Conservation (phyloP, 2,113 vertebrate genomes). For the Lamprologus sp. region DNA sequence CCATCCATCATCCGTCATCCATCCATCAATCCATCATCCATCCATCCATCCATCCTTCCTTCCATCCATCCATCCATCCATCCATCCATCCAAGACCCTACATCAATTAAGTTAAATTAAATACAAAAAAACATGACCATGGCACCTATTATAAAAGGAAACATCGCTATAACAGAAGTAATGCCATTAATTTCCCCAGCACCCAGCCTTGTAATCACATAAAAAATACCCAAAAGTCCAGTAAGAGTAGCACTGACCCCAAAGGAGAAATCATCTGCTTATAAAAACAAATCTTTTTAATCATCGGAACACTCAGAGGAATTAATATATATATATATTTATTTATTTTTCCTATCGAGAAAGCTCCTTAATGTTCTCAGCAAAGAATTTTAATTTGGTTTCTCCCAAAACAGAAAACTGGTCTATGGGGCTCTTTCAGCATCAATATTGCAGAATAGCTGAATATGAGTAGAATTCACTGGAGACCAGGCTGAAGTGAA, state of each 20-base stretch:
- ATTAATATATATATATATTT: neutral
- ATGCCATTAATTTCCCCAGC: neutral
- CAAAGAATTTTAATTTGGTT: neutral
- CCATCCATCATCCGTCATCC: accelerated
- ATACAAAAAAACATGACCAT: neutral
- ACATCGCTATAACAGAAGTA: neutral
- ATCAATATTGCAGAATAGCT: neutral
- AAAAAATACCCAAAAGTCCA: neutral
- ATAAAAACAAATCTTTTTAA: neutral
- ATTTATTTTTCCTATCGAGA: neutral
- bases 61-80: neutral
- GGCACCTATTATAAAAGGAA: neutral
- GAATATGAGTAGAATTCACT: neutral
- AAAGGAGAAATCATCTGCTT: neutral
- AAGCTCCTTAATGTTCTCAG: neutral
- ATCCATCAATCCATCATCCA: neutral
- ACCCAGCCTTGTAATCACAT: neutral
- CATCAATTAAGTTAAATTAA: neutral
- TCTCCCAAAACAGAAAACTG: neutral
- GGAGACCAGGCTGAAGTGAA: neutral
- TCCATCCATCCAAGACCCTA: neutral
- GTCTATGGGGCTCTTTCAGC: neutral
- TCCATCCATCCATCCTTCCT: too few species aligned
- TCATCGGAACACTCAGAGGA: neutral
- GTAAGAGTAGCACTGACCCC: neutral